Base-by-base conservation (phyloP, 2,888 invertebrate species). In the Drosophila silvestris region DNA sequence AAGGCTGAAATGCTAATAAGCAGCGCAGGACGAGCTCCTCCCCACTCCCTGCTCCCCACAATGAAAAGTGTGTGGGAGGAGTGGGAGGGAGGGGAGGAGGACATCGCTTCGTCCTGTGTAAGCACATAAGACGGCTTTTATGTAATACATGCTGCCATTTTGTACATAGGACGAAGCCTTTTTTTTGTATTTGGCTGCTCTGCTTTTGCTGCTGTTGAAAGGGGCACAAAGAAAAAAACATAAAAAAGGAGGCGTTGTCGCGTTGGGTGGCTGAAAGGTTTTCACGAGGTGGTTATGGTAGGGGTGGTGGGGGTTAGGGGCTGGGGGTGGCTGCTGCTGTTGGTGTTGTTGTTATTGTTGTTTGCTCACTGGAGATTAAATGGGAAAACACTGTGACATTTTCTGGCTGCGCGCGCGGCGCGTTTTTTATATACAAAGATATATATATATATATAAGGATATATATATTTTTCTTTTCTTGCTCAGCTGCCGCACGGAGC, bases 1-100 rank as follows among this genome's bases (percentile, higher is more conserved):
- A 87, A 88, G 87, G 87, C 89, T 88, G 83, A 88, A 88, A 88
- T 88, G 87, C 87, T 88, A 88, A 88, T 88, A 88, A 87, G 87
- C 87, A 86, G 70, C 68, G 12, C 59, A 69, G 66, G 37, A 57
- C 66, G 47, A 32, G 33, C 44, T 26, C 35, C n/a, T 9, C 22
- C 1, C 37, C 16, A 10, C 12, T 9, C 30, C 56, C 37, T 26
- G 32, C n/a, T 9, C 5, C 3, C 26, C 16, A 10, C 12, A 59
- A 47, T 44, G 32, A 63, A 58, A 30, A 52, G 56, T 32, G 51
- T 22, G 30, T 5, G 26, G 26, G 47, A 22, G 35, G 28, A 22
- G 19, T 26, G 61, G 9, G 19, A 28, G 22, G 14, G 33, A 35
- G 19, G 33, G 39, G 26, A 44, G 37, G 35, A 14, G 19, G 50